A percentile compares a stretch with the other conserved stretches of the same genome.
These are phyloP conservation scores for Propithecus deckenii DNA, from an alignment of 2,797 vertebrate species.

Conservation along the genomic window DNA sequence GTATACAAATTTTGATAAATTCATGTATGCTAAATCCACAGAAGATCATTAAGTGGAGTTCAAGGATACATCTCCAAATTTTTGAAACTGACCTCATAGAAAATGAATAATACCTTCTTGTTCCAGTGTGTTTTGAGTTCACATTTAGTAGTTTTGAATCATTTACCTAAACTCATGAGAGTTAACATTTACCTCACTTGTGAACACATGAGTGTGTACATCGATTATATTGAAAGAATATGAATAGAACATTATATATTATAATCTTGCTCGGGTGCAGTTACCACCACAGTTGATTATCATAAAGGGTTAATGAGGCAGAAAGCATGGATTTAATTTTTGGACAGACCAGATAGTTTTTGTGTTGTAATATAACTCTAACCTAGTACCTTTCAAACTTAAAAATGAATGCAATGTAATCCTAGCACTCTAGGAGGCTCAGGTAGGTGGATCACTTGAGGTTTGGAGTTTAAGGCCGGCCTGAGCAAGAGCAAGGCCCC, in stretches of 20 bases:
- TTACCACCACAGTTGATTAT: background rate
- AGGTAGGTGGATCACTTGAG: no score
- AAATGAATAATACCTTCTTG: background rate
- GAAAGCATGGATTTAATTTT: slow-evolving; percentile 4
- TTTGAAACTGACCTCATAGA: background rate
- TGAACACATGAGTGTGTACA: background rate
- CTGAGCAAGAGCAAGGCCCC: no score
- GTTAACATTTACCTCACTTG: background rate
- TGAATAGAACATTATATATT: background rate
- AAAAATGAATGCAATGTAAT: background rate
- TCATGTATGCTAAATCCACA: background rate
- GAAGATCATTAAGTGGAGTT: background rate
- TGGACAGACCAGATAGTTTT: background rate
- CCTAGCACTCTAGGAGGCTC: no score
- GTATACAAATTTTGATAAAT: background rate
- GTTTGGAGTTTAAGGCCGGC: no score
- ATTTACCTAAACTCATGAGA: background rate
- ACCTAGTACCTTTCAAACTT: background rate
- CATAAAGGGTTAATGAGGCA: background rate
- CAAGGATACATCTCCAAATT: background rate
- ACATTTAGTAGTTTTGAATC: background rate
- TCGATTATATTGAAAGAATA: slow-evolving; percentile 38
- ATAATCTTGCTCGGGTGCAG: background rate
- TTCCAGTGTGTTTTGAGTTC: background rate
- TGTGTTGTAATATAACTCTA: background rate